Evolutionary conservation across 1,140 invertebrate genomes (phyloP), one percentile per base, ranked within the genome.

Genomic region (Helicoverpa armigera): DNA sequence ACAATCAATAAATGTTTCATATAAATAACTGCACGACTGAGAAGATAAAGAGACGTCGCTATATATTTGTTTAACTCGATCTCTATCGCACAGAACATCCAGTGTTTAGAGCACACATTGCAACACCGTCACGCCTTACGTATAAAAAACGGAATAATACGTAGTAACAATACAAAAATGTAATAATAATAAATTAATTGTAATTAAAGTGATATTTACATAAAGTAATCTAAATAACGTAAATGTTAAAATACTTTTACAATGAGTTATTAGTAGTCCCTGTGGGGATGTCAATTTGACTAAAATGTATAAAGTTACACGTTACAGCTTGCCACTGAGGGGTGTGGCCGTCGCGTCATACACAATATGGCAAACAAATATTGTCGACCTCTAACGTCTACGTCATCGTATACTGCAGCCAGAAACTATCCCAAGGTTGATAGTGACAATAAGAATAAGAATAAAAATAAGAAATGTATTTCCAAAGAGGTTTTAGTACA

Each of bases 131-230:
- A 50, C 16, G 54, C n/a, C 13, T 77, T 77, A 77, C 29, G 53
- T 67, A 50, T 29, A 70, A 67, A 78, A 69, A 70, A 69, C 76
- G 53, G 54, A 70, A 70, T 79, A 67, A 79, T 79, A 79, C 51
- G 76, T 70, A 77, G 50, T 61, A 79, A 79, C 76, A 79, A 69
- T 79, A 79, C 53, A 70, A 79, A 77, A 79, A 23, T 53, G 60
- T 58, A 79, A 79, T 69, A 69, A 78, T 31, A 78, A 69, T 69
- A 79, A 79, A 79, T 70, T 79, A 79, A 69, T 70, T 79, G 63
- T 79, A 79, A 69, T 70, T 61, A 63, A 78, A 79, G 13, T 74
- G 54, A 60, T 79, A 79, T 79, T 69, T 79, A 79, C 76, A 79
- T 60, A 74, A 58, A 69, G 12, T 79, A 79, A 51, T 65, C 31